phyloP scores from a whole-genome alignment of 1,140 invertebrate species.

The Rhizoglyphus robini region DNA sequence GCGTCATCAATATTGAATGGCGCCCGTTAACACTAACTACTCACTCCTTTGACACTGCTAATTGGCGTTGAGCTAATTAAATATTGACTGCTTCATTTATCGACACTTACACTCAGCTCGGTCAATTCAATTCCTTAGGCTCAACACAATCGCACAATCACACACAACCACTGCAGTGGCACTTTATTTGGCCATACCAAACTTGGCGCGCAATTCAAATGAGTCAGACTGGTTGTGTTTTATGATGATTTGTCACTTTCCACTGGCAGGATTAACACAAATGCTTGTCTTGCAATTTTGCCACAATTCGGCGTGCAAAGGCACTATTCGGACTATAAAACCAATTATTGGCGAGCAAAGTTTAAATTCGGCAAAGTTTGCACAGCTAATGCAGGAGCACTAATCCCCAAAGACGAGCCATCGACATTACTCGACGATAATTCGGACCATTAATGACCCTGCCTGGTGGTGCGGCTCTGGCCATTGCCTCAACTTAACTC shows the following conservation, averaged over 20 bases:
- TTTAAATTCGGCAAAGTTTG: constrained; percentile 7
- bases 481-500: neutral
- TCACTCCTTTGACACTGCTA: neutral
- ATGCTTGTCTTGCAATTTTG: neutral
- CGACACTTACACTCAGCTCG: neutral
- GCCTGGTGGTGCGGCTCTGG: neutral
- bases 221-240: no score
- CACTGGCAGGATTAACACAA: neutral
- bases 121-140: no score
- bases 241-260: constrained; percentile 14
- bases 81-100: constrained; percentile 12
- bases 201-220: no score
- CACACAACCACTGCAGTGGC: no score
- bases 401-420: constrained; percentile 4
- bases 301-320: neutral
- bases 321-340: constrained; percentile 2
- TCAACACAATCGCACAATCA: no score
- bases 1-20: constrained; percentile 2
- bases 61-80: constrained; percentile 10
- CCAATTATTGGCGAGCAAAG: constrained; percentile 8
- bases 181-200: no score
- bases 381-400: neutral
- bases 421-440: constrained; percentile 14
- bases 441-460: neutral
- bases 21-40: neutral